phyloP scores from a whole-genome alignment of 2,113 vertebrate genomes.

The Symphodus melops region DNA sequence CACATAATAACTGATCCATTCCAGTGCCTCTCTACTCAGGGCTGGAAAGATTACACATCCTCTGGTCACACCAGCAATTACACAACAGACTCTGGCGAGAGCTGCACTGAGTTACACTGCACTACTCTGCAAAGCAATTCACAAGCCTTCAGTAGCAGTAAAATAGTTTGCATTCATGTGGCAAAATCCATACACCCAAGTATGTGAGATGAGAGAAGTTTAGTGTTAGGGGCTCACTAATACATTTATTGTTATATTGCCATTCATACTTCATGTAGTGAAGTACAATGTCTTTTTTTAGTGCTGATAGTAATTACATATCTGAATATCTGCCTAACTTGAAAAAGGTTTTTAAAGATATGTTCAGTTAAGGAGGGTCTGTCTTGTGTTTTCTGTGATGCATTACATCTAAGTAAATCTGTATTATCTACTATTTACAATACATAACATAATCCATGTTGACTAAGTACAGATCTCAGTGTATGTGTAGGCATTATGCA shows the following conservation, averaged over 20 bases:
- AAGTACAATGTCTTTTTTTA: not conserved
- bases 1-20: slow-evolving; percentile 52
- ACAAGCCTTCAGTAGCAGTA: slow-evolving; percentile 3
- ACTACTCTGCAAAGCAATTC: not conserved
- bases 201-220: no score
- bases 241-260: not conserved
- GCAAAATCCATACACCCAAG: not conserved
- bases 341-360: not conserved
- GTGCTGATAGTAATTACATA: not conserved
- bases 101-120: slow-evolving; percentile 24
- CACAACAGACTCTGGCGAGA: slow-evolving; percentile 25
- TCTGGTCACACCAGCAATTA: slow-evolving; percentile 55
- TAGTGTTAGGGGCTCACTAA: no score
- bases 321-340: not conserved
- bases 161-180: not conserved
- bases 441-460: not conserved
- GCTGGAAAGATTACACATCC: slow-evolving; percentile 49
- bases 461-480: not conserved
- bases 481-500: not conserved
- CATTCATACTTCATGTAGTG: no score
- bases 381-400: not conserved
- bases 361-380: not conserved
- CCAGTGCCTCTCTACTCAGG: slow-evolving; percentile 32
- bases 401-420: not conserved
- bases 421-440: not conserved